These are phyloP conservation scores for Brachypalpus laphriformis DNA, from an alignment of 2,888 invertebrate genomes.

Conservation along the genomic window DNA sequence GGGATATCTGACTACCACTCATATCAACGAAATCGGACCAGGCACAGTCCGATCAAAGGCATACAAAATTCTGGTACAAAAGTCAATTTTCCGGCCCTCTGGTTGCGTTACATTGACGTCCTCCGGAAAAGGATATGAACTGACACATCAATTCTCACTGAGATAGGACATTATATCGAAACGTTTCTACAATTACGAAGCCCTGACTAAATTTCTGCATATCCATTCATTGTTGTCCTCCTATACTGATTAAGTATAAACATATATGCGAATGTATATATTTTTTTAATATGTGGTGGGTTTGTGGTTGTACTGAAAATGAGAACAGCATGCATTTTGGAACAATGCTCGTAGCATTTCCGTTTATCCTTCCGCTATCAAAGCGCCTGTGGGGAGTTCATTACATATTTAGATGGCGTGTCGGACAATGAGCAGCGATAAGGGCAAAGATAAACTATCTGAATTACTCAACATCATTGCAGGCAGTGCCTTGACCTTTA, in stretches of 20 bases:
- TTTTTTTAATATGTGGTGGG: neutral
- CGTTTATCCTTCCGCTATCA: neutral
- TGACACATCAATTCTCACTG: conserved; percentile 20
- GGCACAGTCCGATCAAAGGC: too few species aligned
- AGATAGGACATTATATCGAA: conserved; percentile 3
- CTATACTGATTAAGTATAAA: neutral
- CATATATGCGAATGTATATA: too few species aligned
- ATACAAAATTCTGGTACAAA: conserved; percentile 14
- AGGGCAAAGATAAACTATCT: neutral
- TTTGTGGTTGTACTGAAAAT: neutral
- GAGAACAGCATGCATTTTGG: neutral
- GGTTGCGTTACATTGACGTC: conserved; percentile 14
- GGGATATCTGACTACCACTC: neutral
- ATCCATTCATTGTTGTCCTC: neutral
- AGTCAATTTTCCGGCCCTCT: conserved; percentile 1
- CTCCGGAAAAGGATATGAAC: conserved; percentile 48
- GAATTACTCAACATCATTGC: neutral
- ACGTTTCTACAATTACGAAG: conserved; percentile 1
- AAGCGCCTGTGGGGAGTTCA: neutral
- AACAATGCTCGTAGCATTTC: neutral
- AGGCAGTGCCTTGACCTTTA: neutral
- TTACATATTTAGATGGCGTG: too few species aligned
- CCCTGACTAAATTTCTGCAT: conserved; percentile 13
- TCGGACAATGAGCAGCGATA: too few species aligned
- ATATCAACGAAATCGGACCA: neutral